These are phyloP conservation scores for Drosophila repleta DNA, from an alignment of 1,140 invertebrate species.

Conservation along the genomic window DNA sequence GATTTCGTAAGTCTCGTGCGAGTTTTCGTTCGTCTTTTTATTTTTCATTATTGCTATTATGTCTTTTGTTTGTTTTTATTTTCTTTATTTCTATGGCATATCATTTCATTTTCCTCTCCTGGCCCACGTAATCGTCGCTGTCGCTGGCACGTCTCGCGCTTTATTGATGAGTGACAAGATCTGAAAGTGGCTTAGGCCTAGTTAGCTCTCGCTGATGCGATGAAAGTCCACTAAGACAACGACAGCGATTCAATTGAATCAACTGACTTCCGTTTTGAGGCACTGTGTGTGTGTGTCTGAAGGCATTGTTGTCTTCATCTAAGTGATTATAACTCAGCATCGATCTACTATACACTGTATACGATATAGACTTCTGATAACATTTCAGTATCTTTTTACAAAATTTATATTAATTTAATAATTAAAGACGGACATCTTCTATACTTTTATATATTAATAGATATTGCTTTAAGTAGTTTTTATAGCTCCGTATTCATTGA, in stretches of 20 bases:
- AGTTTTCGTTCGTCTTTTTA: conserved; percentile 35
- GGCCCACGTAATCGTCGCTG: conserved; percentile 61
- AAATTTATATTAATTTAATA: too few species aligned
- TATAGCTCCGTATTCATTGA: too few species aligned
- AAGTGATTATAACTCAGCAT: too few species aligned
- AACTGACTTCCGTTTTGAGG: conserved; percentile 33
- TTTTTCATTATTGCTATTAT: conserved; percentile 26
- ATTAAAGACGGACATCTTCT: too few species aligned
- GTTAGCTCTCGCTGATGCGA: conserved; percentile 24
- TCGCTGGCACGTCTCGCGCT: conserved; percentile 30
- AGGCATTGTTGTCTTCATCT: too few species aligned
- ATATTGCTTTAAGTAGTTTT: too few species aligned
- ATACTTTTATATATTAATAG: too few species aligned
- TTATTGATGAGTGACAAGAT: conserved; percentile 34
- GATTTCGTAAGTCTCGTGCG: conserved; percentile 60
- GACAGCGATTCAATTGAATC: conserved; percentile 31
- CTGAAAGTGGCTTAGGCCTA: conserved; percentile 40
- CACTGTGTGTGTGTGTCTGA: background rate
- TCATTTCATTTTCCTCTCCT: conserved; percentile 40
- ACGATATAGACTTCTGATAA: too few species aligned
- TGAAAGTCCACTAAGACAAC: conserved; percentile 41
- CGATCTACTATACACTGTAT: too few species aligned
- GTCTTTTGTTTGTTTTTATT: conserved; percentile 1
- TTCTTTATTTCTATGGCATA: conserved; percentile 8
- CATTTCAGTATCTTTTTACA: too few species aligned